phyloP scores from a whole-genome alignment of 2,797 vertebrate genomes.

The Liparis tanakae region DNA sequence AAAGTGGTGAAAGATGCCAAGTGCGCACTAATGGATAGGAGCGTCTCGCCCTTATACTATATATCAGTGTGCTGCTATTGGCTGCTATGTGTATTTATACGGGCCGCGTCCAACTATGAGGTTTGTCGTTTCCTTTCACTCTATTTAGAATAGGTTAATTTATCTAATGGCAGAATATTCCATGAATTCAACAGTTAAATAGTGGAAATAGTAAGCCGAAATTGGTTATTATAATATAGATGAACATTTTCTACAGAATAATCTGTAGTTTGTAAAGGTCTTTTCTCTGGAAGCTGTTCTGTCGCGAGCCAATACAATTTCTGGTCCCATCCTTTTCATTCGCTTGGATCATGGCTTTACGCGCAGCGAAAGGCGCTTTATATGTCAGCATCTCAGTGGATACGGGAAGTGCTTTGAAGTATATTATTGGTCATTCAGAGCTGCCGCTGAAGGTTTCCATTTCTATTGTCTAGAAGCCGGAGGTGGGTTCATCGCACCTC shows the following conservation, averaged over 20 bases:
- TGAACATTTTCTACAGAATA: constrained; percentile 21
- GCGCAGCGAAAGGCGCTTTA: constrained; percentile 69
- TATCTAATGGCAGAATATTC: neutral
- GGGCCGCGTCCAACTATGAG: constrained; percentile 20
- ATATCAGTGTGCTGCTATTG: constrained; percentile 39
- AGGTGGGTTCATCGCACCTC: constrained; percentile 83
- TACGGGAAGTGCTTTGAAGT: constrained; percentile 84
- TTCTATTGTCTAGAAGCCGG: constrained; percentile 79
- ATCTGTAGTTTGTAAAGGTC: constrained; percentile 13
- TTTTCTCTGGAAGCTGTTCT: neutral
- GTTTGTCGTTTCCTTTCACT: constrained; percentile 23
- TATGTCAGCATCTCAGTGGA: constrained; percentile 76
- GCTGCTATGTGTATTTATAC: constrained; percentile 47
- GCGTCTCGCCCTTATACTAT: constrained; percentile 58
- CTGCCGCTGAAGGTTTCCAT: constrained; percentile 76
- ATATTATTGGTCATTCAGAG: constrained; percentile 81
- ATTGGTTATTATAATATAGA: neutral
- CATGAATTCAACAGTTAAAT: constrained; percentile 5
- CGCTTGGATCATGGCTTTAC: constrained; percentile 46
- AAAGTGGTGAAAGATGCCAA: constrained; percentile 57
- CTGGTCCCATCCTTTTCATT: constrained; percentile 26
- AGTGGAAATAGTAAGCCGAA: neutral
- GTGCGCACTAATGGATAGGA: constrained; percentile 58
- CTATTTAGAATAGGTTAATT: neutral
- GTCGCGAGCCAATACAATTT: constrained; percentile 11